Conservation (phyloP, 2,888 invertebrate species). For the Amiota communis region DNA sequence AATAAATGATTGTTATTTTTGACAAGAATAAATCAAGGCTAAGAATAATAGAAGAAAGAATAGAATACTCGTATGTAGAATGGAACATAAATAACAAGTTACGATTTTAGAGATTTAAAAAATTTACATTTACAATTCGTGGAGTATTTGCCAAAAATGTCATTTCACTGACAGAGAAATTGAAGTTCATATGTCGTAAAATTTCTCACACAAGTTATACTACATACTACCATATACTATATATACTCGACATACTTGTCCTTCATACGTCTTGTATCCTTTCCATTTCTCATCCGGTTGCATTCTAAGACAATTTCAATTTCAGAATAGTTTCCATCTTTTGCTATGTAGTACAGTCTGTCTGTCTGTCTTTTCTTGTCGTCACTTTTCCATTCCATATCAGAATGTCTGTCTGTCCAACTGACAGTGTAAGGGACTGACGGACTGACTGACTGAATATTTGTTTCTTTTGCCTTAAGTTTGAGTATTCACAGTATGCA, state of each 20-base stretch:
- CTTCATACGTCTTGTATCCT: neutral
- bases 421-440: neutral
- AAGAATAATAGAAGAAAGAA: too few species aligned
- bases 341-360: neutral
- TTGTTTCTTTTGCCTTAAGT: neutral
- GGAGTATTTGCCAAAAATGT: neutral
- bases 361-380: neutral
- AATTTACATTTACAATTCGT: neutral
- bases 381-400: slow-evolving; percentile 20
- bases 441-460: neutral
- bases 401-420: neutral
- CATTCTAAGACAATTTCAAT: slow-evolving; percentile 27
- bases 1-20: neutral
- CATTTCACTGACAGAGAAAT: neutral
- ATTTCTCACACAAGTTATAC: slow-evolving; percentile 14
- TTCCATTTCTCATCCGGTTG: neutral
- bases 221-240: neutral
- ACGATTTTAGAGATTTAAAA: too few species aligned
- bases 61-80: neutral
- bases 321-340: slow-evolving; percentile 14
- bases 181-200: slow-evolving; percentile 40
- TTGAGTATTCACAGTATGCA: slow-evolving; percentile 41
- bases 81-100: neutral
- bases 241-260: neutral
- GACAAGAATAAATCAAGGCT: too few species aligned